Evolutionary conservation across 1,140 invertebrate species (phyloP), one percentile per base, ranked within the genome.

Genomic region (Drosophila seguyi): DNA sequence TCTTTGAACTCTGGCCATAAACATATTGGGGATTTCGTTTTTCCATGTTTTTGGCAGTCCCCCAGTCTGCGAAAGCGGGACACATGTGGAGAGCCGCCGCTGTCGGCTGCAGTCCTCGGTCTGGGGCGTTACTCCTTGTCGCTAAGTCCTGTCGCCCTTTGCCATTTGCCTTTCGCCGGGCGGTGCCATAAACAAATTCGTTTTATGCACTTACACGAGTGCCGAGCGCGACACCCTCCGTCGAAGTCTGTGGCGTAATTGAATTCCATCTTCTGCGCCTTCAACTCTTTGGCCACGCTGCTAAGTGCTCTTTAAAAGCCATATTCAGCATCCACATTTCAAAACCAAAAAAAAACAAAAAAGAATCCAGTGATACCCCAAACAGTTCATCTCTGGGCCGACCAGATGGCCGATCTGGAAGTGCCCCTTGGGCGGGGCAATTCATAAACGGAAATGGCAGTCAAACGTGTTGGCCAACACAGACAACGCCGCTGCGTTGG

Each of bases 1-100:
- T 90, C 84, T 88, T 88, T 88, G 85, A 88, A 88, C 85, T 88
- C 68, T 90, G 68, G 65, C 73, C 81, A 90, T 88, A 84, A 88
- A 81, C 84, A 90, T 90, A 90, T 84, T 74, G 58, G 58, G 18
- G 38, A 25, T 29, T 55, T 47, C 31, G 25, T 42, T 75, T 48
- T 75, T 29, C 36, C 55, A 56, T 67, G 39, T 16, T 75, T 52
- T 77, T 77, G 73, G 74, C 74, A 76, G 73, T 53, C 62, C 73
- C 62, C 47, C 74, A 76, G 74, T 77, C 74, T 77, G 66, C 36
- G 41, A 11, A 6, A 36, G 31, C 42, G 69, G 60, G 76, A 90
- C 81, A 63, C 84, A 84, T 90, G 84, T 80, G 84, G 85, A 69
- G 76, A 41, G 39, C 56, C 34, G 39, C 50, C 39, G 75, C 59